A percentile compares a stretch with the other conserved stretches of the same genome.
These are phyloP conservation scores for Platycheirus albimanus DNA, from an alignment of 2,888 invertebrate species.

Conservation along the genomic window DNA sequence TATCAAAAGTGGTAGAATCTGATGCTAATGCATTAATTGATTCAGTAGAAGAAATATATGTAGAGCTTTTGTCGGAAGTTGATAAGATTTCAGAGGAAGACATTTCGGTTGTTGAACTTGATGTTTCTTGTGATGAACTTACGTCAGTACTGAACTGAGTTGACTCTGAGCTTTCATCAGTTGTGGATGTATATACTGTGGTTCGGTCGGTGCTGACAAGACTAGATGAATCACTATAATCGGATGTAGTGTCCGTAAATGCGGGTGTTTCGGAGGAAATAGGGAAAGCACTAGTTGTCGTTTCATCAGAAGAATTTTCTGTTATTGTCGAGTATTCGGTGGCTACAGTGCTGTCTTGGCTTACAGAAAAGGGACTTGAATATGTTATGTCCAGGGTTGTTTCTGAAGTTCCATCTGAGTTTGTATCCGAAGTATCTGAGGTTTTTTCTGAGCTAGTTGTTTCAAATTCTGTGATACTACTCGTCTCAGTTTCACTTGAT, in stretches of 20 bases:
- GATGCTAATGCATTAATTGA: conserved; percentile 22
- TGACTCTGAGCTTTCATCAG: conserved; percentile 20
- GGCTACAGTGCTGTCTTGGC: background rate
- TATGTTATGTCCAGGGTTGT: too few relatives aligned
- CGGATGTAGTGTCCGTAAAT: conserved; percentile 13
- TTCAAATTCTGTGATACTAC: conserved; percentile 47
- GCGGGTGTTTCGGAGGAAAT: conserved; percentile 36
- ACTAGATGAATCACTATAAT: conserved; percentile 20
- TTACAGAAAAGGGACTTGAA: background rate
- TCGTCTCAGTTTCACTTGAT: background rate
- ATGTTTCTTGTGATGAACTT: conserved; percentile 25
- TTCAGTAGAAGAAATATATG: conserved; percentile 13
- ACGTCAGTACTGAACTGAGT: background rate
- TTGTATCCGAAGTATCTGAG: background rate
- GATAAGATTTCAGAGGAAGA: conserved; percentile 36
- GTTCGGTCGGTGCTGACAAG: conserved; percentile 6
- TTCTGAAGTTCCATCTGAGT: too few relatives aligned
- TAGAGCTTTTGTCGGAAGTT: background rate
- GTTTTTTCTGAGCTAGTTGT: conserved; percentile 50
- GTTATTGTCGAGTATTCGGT: background rate
- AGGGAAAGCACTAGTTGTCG: conserved; percentile 47
- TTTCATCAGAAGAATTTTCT: conserved; percentile 57
- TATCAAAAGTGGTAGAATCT: conserved; percentile 79
- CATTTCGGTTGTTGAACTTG: conserved; percentile 26
- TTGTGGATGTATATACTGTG: too few relatives aligned